Evolutionary conservation across 2,888 invertebrate genomes (phyloP), one percentile per base, ranked within the genome.

Genomic region (Cabera pusaria): DNA sequence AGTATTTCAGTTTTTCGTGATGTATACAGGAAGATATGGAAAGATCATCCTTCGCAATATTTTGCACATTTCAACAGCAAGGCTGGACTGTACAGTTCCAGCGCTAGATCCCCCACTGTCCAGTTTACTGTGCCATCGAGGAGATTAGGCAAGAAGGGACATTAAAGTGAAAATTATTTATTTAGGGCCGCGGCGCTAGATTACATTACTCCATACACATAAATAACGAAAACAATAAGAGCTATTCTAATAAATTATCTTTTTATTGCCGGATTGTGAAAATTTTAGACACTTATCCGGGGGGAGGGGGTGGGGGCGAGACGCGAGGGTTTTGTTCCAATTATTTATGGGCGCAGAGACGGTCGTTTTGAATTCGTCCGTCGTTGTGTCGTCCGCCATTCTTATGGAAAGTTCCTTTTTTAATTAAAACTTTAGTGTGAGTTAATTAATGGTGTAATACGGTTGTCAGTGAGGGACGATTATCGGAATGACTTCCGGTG

Each of bases 211-310:
- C 83, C 87, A 87, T 87, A 87, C 83, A 86, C 87, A 88, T 88
- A 87, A 87, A 87, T 88, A 88, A 87, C 79, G 78, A 86, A 89
- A 87, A 87, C 87, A 89, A 87, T 89, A 88, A 88, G 85, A 86
- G 87, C 84, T 85, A 87, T 88, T 86, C 83, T 87, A 85, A 87
- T 87, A 89, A 88, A 88, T 89, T 88, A 88, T 87, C 87, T 88
- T 89, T 88, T 88, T 88, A 88, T 87, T 89, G 85, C 88, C 79
- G 87, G 87, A 87, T 88, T 88, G 88, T 88, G 87, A 88, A 88
- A 88, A 88, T 88, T 87, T 88, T 84, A 84, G 87, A 88, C 87
- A 87, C 87, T 88, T 87, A 87, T 86, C 86, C 86, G 76, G 78
- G 77, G 64, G 59, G 56, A 57, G 47, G 48, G 43, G 53, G 50